Percentiles rank a stretch among this genome's conserved stretches.
These are phyloP conservation scores for Colistium nudipinnis DNA, from an alignment of 2,113 vertebrate species.

Conservation along the genomic window DNA sequence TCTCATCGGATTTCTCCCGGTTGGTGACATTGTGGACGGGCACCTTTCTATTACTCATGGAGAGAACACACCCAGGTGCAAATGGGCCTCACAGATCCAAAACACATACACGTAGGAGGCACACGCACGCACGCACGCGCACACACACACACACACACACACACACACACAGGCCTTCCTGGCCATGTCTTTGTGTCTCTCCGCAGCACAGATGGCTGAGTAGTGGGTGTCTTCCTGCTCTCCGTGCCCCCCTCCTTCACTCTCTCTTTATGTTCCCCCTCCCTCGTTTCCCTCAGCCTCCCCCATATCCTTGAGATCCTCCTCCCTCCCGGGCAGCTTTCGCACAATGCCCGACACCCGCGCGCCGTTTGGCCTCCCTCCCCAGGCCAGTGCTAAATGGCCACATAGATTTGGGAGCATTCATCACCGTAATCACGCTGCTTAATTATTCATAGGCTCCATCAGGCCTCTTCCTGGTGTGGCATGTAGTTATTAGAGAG, in stretches of 20 bases:
- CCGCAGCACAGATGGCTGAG: conserved; percentile 77
- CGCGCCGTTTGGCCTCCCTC: conserved; percentile 45
- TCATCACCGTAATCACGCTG: conserved; percentile 81
- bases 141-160: conserved; percentile 22
- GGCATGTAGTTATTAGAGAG: conserved; percentile 76
- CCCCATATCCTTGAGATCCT: conserved; percentile 25
- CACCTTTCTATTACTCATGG: neutral
- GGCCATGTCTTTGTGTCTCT: conserved; percentile 54
- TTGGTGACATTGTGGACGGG: conserved; percentile 22
- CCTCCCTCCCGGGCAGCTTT: conserved; percentile 53
- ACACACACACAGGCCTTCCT: conserved; percentile 25
- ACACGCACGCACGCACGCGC: conserved; percentile 26
- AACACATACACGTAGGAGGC: conserved; percentile 21
- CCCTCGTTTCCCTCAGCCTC: conserved; percentile 15
- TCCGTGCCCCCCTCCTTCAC: conserved; percentile 50
- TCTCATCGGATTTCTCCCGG: neutral
- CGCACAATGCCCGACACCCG: conserved; percentile 68
- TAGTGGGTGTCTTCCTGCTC: conserved; percentile 72
- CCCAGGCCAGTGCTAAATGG: conserved; percentile 69
- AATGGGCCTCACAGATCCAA: conserved; percentile 25
- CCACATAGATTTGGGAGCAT: conserved; percentile 74
- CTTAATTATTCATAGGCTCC: conserved; percentile 81
- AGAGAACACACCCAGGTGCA: conserved; percentile 35
- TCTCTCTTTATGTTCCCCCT: conserved; percentile 14
- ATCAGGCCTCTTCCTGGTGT: conserved; percentile 76